phyloP scores from a whole-genome alignment of 2,888 invertebrate genomes.

The Oeneis ivallda region DNA sequence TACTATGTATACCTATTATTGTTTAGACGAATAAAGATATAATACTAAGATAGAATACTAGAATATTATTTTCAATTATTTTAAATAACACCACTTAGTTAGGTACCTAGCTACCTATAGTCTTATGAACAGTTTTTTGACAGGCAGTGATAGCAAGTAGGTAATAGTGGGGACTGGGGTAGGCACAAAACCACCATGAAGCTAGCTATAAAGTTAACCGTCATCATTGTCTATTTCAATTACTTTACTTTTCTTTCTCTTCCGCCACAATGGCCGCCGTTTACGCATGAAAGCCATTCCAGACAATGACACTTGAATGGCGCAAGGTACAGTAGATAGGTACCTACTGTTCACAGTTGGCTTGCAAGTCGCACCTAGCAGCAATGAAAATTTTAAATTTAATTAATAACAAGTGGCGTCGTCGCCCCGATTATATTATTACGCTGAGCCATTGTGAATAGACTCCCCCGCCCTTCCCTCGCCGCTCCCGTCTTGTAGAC shows the following conservation, averaged over 20 bases:
- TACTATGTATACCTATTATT: too few species aligned
- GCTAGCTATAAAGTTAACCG: conserved; percentile 7
- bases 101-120: too few species aligned
- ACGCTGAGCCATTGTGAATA: conserved; percentile 63
- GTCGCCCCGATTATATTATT: conserved; percentile 76
- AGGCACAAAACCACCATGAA: neutral
- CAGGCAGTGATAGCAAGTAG: neutral
- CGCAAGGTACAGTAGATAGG: conserved; percentile 33
- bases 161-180: too few species aligned
- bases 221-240: conserved; percentile 21
- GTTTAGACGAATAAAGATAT: too few species aligned
- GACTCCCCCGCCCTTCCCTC: conserved; percentile 41
- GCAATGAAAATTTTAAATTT: conserved; percentile 78
- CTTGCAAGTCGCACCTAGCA: conserved; percentile 44
- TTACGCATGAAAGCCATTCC: conserved; percentile 32
- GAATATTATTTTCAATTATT: too few species aligned
- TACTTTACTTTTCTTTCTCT: conserved; percentile 20
- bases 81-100: too few species aligned
- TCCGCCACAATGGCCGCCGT: conserved; percentile 20
- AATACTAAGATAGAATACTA: too few species aligned
- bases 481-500: conserved; percentile 38
- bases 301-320: conserved; percentile 41
- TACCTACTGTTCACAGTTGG: conserved; percentile 19
- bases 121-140: too few species aligned
- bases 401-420: conserved; percentile 77